phyloP scores from a whole-genome alignment of 1,140 invertebrate species.

The Rhopalosiphum maidis region DNA sequence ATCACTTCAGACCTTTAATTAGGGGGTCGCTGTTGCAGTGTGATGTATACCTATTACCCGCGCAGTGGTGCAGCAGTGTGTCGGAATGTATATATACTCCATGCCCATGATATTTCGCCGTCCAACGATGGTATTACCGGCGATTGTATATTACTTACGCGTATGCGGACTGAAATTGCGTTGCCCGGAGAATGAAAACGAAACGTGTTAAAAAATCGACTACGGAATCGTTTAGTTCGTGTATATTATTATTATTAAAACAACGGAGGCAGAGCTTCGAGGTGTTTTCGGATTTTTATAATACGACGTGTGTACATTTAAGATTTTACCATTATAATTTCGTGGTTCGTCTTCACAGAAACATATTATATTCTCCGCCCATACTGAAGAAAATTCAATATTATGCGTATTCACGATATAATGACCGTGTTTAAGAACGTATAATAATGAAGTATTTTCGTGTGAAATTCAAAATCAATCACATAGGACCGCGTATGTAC shows the following conservation, averaged over 20 bases:
- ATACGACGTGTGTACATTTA: neutral
- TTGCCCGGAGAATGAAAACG: neutral
- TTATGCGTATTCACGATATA: neutral
- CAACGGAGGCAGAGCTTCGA: neutral
- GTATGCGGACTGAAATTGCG: neutral
- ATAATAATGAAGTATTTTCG: neutral
- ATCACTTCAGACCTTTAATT: neutral
- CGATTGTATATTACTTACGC: neutral
- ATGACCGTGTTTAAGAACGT: neutral
- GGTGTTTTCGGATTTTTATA: neutral
- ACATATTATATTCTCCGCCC: neutral
- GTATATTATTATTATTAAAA: slow-evolving; percentile 20
- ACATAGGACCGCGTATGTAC: neutral
- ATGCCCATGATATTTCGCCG: neutral
- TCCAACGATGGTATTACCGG: neutral
- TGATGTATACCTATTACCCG: neutral
- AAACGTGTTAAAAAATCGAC: neutral
- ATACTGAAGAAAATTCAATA: neutral
- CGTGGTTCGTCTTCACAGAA: neutral
- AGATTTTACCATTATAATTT: neutral
- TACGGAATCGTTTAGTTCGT: neutral
- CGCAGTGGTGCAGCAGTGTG: neutral
- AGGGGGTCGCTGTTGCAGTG: neutral
- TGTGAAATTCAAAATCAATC: slow-evolving; percentile 5
- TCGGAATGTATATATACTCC: neutral